These are phyloP conservation scores for Theretra japonica DNA, from an alignment of 2,888 invertebrate genomes.

Conservation along the genomic window DNA sequence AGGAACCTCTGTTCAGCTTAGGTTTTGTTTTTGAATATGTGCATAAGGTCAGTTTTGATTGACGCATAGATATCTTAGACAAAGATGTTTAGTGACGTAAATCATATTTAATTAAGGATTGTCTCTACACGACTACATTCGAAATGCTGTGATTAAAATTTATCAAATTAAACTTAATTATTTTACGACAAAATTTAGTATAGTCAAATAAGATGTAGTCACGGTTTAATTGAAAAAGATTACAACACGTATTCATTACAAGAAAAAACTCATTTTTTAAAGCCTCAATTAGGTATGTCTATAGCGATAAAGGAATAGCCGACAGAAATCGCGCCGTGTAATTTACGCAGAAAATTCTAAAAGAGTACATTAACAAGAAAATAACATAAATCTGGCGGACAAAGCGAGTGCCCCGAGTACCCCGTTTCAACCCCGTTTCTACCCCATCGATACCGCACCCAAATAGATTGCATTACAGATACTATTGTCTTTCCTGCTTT, in stretches of 20 bases:
- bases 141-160: neutral
- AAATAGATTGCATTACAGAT: conserved; percentile 82
- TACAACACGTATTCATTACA: neutral
- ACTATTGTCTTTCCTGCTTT: conserved; percentile 72
- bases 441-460: conserved; percentile 76
- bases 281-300: neutral
- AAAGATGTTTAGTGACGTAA: neutral
- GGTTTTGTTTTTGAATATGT: conserved; percentile 31
- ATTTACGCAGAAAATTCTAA: neutral
- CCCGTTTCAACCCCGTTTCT: conserved; percentile 73
- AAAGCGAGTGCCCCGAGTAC: conserved; percentile 50
- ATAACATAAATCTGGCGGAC: conserved; percentile 76
- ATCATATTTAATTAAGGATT: neutral
- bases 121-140: neutral
- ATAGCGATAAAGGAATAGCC: neutral
- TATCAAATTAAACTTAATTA: conserved; percentile 5
- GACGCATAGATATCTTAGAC: neutral
- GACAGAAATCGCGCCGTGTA: neutral
- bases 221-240: neutral
- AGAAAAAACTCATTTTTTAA: neutral
- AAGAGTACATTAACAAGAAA: conserved; percentile 72
- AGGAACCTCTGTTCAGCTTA: conserved; percentile 15
- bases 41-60: conserved; percentile 1
- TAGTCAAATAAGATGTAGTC: neutral
- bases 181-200: neutral